phyloP scores from a whole-genome alignment of 2,113 vertebrate genomes.

The Panthera tigris region DNA sequence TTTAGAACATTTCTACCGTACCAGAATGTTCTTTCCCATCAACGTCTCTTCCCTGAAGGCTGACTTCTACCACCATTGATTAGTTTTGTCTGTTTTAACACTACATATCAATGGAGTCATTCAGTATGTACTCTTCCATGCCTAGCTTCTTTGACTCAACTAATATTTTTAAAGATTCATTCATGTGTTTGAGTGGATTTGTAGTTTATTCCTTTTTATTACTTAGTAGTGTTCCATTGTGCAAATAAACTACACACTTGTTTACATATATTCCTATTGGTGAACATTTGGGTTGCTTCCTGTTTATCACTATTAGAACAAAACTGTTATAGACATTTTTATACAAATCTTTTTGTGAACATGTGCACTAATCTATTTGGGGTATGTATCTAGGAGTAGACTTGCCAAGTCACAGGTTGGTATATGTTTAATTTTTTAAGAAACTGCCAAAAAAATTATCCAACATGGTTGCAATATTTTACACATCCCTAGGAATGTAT shows the following conservation, averaged over 20 bases:
- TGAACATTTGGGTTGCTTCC: background rate
- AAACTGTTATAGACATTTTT: too few species aligned
- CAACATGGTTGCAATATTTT: background rate
- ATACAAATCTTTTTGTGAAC: background rate
- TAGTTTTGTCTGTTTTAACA: background rate
- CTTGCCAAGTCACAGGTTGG: background rate
- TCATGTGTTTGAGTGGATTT: background rate
- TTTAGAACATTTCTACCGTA: background rate
- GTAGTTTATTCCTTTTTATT: background rate
- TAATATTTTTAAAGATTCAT: background rate
- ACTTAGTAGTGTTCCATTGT: background rate
- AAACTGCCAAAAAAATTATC: background rate
- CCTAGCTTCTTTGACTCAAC: background rate
- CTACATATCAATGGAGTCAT: too few species aligned
- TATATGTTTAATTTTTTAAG: too few species aligned
- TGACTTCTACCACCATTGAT: background rate
- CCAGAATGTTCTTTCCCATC: background rate
- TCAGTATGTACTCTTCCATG: background rate
- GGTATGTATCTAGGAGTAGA: background rate
- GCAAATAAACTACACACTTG: background rate
- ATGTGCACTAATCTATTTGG: background rate
- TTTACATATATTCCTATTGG: background rate
- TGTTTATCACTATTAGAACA: too few species aligned
- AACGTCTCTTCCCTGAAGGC: background rate
- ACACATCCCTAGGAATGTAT: background rate